A percentile compares a stretch with the other conserved stretches of the same genome.
These are phyloP conservation scores for Microctonus aethiopoides DNA, from an alignment of 2,888 invertebrate genomes.

Conservation along the genomic window DNA sequence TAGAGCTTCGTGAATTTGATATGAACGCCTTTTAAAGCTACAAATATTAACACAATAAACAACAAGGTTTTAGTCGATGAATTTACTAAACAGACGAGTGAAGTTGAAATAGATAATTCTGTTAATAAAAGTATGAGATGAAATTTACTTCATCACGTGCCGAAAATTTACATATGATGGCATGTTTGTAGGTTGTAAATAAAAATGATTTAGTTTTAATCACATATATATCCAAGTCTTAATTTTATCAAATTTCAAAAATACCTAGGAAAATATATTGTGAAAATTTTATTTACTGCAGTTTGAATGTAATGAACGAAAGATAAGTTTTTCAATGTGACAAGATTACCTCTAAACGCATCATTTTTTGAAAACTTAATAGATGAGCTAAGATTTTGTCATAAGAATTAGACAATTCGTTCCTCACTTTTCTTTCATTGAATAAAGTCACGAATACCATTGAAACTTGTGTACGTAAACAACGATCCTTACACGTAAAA, in stretches of 20 bases:
- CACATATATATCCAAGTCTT: neutral
- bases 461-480: conserved; percentile 2
- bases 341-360: no score
- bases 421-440: neutral
- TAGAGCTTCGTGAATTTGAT: neutral
- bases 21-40: neutral
- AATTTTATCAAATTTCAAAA: neutral
- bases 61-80: neutral
- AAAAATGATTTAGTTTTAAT: neutral
- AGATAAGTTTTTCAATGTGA: no score
- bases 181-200: neutral
- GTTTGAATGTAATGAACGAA: neutral
- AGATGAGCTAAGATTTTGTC: no score
- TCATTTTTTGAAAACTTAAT: no score
- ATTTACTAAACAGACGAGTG: neutral
- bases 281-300: no score
- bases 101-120: neutral
- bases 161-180: neutral
- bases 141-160: neutral
- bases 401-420: neutral
- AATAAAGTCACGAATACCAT: neutral
- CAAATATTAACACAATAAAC: neutral
- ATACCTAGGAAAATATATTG: neutral
- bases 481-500: neutral
- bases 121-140: neutral